phyloP scores from a whole-genome alignment of 2,113 vertebrate genomes.

The Bujurquina vittata region DNA sequence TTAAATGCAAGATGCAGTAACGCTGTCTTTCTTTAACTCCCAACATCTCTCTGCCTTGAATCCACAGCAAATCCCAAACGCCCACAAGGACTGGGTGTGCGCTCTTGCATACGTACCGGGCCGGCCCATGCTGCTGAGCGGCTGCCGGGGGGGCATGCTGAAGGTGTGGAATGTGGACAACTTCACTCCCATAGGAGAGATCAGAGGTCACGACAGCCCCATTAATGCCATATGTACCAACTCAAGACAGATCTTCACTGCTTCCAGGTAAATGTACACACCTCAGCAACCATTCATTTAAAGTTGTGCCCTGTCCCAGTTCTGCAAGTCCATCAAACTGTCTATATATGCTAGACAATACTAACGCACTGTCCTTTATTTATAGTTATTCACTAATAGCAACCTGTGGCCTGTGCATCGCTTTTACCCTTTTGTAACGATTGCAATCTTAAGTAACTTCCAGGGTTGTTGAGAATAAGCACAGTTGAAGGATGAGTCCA shows the following conservation, averaged over 20 bases:
- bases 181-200: conserved; percentile 93
- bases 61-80: conserved; percentile 94
- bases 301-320: background rate
- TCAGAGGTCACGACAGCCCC: conserved; percentile 94
- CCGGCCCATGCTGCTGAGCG: conserved; percentile 93
- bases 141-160: conserved; percentile 90
- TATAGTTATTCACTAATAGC: background rate
- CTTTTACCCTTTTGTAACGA: background rate
- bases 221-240: conserved; percentile 98
- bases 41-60: background rate
- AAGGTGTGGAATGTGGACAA: conserved; percentile 98
- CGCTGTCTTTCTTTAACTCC: background rate
- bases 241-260: conserved; percentile 93
- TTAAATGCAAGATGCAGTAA: background rate
- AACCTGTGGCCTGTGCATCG: background rate
- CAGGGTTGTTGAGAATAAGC: background rate
- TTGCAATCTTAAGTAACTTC: background rate
- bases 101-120: conserved; percentile 92
- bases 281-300: background rate
- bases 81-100: conserved; percentile 98
- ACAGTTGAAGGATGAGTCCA: background rate
- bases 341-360: background rate
- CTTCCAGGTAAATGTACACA: conserved; percentile 87
- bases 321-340: background rate
- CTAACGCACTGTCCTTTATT: background rate